Conservation (phyloP, 2,113 vertebrate genomes). For the Pterocles burchelli region DNA sequence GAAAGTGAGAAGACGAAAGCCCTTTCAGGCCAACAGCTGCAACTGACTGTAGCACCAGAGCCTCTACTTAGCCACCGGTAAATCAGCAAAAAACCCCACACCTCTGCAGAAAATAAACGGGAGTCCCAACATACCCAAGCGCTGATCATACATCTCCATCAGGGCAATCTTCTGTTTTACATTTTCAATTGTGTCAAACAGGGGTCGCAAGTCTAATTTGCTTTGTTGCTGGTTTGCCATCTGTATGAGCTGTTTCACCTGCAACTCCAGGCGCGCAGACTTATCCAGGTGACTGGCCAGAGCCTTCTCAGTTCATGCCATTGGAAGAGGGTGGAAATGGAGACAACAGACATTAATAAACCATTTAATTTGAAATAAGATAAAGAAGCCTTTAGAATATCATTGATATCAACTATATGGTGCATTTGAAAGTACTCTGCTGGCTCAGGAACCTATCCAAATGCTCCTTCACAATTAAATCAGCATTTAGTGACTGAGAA, state of each 20-base stretch:
- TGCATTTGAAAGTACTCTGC: not conserved
- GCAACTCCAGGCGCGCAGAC: slow-evolving; percentile 74
- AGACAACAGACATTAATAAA: not conserved
- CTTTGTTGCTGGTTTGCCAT: slow-evolving; percentile 74
- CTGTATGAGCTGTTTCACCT: slow-evolving; percentile 76
- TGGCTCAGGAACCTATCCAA: not conserved
- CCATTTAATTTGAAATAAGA: not conserved
- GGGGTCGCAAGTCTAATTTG: slow-evolving; percentile 66
- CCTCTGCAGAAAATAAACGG: not conserved
- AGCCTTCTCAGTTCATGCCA: slow-evolving; percentile 61
- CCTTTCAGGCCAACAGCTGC: not conserved
- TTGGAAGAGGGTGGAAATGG: not conserved
- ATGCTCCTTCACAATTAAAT: not conserved
- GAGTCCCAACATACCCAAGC: slow-evolving; percentile 71
- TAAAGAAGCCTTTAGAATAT: not conserved
- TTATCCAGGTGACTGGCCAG: slow-evolving; percentile 78
- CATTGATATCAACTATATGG: not conserved
- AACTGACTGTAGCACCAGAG: not conserved
- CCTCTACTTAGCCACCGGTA: not conserved
- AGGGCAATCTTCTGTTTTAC: slow-evolving; percentile 77
- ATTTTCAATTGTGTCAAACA: slow-evolving; percentile 73
- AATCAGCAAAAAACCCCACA: not conserved
- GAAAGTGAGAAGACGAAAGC: not conserved
- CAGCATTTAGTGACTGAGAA: not conserved
- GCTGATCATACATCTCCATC: slow-evolving; percentile 74